Evolutionary conservation across 2,797 vertebrate species (phyloP), one percentile per base, ranked within the genome.

Genomic region (Hydrocynus forskahlii): DNA sequence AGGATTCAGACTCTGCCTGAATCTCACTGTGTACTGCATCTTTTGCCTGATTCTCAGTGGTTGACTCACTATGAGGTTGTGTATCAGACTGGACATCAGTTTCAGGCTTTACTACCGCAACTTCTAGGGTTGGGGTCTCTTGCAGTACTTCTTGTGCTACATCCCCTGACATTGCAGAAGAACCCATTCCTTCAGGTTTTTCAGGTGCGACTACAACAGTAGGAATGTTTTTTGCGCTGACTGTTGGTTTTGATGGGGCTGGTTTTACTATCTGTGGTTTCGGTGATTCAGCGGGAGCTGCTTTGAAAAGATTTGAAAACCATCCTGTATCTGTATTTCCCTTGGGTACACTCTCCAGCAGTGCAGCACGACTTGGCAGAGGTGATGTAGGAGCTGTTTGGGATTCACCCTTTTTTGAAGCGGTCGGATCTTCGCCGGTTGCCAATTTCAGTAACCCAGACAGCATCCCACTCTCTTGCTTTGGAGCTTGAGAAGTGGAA

Each of bases 241-340:
- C 38, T 67, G 86, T 70, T 62, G 82, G 72, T 76, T 89, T 92
- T 40, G 70, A 4, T 25, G 86, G 79, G 59, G 87, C 86, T 69
- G 89, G 89, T 54, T 55, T 40, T 62, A 48, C 60, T 63, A 88
- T 68, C 43, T 76, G 71, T 54, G 76, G 5, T 52, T 80, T 84
- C 62, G 38, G 19, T 64, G 75, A 83, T 82, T 95, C 94, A 85
- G 25, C 81, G 86, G 90, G 85, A 12, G 86, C 38, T 35, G 83
- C 90, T 72, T 94, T 95, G 84, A 95, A 95, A 25, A 95, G 90
- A 80, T 94, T 95, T 70, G 95, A 95, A 89, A 95, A 95, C 94
- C 95, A 95, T 14, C 95, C 93, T 1, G 93, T 94, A 81, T 95
- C 94, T 35, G 89, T 73, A 68, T 94, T 94, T 83, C 86, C 92